Percentiles rank a stretch among this genome's conserved stretches.
These are phyloP conservation scores for Plectropomus leopardus DNA, from an alignment of 2,113 vertebrate species.

Conservation along the genomic window DNA sequence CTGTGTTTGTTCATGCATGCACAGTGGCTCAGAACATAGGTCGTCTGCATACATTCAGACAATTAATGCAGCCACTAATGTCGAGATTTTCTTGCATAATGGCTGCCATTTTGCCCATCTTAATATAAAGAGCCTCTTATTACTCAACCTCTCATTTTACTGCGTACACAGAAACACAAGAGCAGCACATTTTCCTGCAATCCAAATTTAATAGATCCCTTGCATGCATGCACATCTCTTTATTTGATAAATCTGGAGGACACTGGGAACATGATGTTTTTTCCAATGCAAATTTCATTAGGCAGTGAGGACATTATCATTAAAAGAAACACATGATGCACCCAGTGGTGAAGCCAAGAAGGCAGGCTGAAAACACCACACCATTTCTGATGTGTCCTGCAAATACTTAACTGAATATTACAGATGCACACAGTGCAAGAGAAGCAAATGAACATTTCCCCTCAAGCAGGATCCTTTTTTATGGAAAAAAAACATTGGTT, in stretches of 20 bases:
- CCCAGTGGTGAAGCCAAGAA: constrained; percentile 9
- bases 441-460: background rate
- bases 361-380: background rate
- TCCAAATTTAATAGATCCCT: constrained; percentile 58
- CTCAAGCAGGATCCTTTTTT: background rate
- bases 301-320: constrained; percentile 39
- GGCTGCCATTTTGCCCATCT: constrained; percentile 43
- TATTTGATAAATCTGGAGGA: constrained; percentile 64
- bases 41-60: constrained; percentile 64
- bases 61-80: constrained; percentile 63
- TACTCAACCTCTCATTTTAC: constrained; percentile 39
- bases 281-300: constrained; percentile 63
- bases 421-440: background rate
- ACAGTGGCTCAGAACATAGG: constrained; percentile 30
- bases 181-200: constrained; percentile 38
- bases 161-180: constrained; percentile 20
- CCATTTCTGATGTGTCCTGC: background rate
- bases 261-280: constrained; percentile 49
- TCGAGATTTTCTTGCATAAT: constrained; percentile 49
- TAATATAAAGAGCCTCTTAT: constrained; percentile 55
- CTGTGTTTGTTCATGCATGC: constrained; percentile 62
- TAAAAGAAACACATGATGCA: constrained; percentile 14
- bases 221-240: constrained; percentile 61
- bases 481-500: too few species aligned
- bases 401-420: background rate